Conservation (phyloP, 2,888 invertebrate species). For the Hetaerina titia region DNA sequence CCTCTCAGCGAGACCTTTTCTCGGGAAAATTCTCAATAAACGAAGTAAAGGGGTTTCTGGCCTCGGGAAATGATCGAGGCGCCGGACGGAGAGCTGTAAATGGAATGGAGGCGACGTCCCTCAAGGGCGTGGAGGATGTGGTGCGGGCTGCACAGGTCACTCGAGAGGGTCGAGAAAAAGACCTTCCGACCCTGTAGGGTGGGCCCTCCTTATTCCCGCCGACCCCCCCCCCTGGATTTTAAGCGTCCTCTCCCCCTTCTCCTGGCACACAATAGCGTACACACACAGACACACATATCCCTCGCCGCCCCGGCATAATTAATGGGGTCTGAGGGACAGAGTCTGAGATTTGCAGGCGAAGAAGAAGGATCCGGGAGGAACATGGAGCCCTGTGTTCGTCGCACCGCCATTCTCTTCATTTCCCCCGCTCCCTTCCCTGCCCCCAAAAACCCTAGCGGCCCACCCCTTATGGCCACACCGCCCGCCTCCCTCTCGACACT, state of each 20-base stretch:
- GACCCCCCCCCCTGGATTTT: neutral
- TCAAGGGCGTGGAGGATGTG: neutral
- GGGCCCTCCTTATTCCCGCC: neutral
- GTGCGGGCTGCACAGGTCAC: neutral
- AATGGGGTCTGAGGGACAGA: conserved; percentile 47
- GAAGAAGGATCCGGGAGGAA: conserved; percentile 26
- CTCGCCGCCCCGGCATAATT: conserved; percentile 41
- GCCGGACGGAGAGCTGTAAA: neutral
- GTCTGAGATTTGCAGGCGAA: conserved; percentile 24
- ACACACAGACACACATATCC: neutral
- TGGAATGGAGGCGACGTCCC: neutral
- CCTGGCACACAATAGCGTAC: neutral
- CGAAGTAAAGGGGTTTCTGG: neutral
- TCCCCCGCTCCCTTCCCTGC: neutral
- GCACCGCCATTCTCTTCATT: neutral
- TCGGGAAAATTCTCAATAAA: neutral
- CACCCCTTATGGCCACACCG: neutral
- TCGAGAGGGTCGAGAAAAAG: neutral
- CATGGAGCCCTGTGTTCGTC: conserved; percentile 20
- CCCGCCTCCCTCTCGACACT: neutral
- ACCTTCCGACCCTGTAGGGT: neutral
- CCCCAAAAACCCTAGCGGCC: neutral
- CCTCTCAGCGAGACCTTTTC: neutral
- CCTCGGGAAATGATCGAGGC: conserved; percentile 3
- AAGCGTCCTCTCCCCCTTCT: neutral